These are phyloP conservation scores for Petroica traversi DNA, from an alignment of 2,113 vertebrate genomes.

Conservation along the genomic window DNA sequence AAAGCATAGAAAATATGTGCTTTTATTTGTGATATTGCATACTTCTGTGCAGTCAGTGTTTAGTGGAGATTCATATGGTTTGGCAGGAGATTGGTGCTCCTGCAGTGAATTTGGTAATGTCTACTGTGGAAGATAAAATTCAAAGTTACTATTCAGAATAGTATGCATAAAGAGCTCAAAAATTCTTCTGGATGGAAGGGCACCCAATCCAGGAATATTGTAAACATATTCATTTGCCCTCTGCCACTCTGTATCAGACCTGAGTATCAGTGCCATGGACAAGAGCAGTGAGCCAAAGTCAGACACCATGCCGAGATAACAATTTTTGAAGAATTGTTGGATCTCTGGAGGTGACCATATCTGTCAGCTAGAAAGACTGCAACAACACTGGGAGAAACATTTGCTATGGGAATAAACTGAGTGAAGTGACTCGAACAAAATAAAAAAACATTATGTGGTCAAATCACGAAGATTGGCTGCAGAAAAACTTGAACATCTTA, in stretches of 20 bases:
- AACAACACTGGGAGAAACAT: background rate
- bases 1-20: background rate
- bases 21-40: background rate
- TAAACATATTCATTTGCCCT: background rate
- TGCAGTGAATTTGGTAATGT: background rate
- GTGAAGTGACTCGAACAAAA: background rate
- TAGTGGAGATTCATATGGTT: background rate
- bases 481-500: background rate
- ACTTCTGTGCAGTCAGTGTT: background rate
- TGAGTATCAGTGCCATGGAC: background rate
- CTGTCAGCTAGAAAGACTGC: background rate
- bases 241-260: background rate
- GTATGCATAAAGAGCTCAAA: background rate
- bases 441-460: accelerated
- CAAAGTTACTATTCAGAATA: background rate
- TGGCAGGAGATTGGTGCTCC: background rate
- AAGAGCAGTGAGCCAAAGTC: background rate
- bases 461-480: background rate
- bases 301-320: background rate
- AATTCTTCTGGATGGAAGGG: background rate
- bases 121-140: background rate
- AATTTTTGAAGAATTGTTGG: background rate
- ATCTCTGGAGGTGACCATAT: background rate
- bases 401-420: background rate
- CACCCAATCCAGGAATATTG: background rate